Evolutionary conservation across 2,113 vertebrate genomes (phyloP).

Genomic region (Apeltes quadracus): DNA sequence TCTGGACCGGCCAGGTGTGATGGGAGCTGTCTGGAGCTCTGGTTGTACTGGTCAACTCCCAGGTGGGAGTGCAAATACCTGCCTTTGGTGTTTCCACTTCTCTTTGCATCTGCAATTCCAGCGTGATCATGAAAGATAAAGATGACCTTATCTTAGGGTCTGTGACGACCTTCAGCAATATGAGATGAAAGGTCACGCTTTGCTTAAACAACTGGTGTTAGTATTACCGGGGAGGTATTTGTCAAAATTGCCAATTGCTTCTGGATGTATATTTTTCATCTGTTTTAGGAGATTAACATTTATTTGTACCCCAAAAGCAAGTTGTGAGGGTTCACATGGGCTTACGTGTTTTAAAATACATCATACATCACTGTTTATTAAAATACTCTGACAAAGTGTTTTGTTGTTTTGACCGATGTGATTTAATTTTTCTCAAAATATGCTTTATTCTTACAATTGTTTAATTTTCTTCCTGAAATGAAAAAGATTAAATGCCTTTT

Average conservation of each 20-base stretch:
- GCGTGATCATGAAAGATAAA: neutral
- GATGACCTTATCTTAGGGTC: neutral
- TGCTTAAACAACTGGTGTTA: neutral
- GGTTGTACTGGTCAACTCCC: conserved; percentile 3
- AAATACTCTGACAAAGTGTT: neutral
- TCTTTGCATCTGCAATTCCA: conserved; percentile 1
- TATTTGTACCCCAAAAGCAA: neutral
- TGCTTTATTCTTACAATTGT: neutral
- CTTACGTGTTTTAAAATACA: neutral
- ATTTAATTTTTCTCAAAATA: neutral
- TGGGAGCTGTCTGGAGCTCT: neutral
- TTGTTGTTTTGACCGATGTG: neutral
- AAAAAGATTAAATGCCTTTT: neutral
- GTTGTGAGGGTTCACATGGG: neutral
- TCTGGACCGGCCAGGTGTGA: neutral
- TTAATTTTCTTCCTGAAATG: neutral
- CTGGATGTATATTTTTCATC: neutral
- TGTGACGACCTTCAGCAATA: neutral
- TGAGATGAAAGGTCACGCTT: neutral
- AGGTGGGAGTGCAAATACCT: conserved; percentile 1
- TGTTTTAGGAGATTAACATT: neutral
- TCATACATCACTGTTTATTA: neutral
- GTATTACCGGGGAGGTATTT: neutral
- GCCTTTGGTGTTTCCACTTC: conserved; percentile 8
- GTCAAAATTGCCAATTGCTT: neutral